Evolutionary conservation across 2,113 vertebrate genomes (phyloP), one percentile per base, ranked within the genome.

Genomic region (Romanogobio albipinnatus): DNA sequence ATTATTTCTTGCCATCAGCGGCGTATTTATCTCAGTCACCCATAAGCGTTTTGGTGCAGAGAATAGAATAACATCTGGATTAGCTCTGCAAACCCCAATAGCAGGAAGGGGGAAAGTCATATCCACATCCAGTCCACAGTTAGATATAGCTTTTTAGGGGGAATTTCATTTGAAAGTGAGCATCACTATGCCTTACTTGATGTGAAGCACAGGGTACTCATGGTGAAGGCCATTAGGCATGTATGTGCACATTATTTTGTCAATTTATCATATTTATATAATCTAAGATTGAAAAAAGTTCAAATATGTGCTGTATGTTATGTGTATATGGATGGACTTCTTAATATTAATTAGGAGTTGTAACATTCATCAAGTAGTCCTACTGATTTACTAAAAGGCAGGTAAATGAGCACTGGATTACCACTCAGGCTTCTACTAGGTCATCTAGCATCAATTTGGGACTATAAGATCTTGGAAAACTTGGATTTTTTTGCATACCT

Each of bases 61-160:
- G 47, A 76, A 26, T 76, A 24, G 47, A 73, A 24, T n/a, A 73
- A 73, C 43, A 47, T 73, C 39, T 73, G 70, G 39, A 73, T 73
- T 47, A 47, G 36, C 70, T 73, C 19, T 73, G 70, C 39, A 47
- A 47, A 71, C 68, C 10, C 22, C 10, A 45, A 73, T 73, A 45
- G 70, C 39, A 45, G 10, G 22, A 45, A 73, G 68, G 36, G 68
- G 39, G 70, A 47, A 71, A 45, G 39, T 73, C 22, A 45, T 47
- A 24, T 73, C 17, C 68, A 45, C 9, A 45, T 71, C 39, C 19
- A n/a, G 39, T 11, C 19, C 19, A 73, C 5, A 11, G 39, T 71
- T 71, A n/a, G 22, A 36, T 36, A 29, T 2, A 33, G 15, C 6
- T 71, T 22, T n/a, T 39, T 70, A 19, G 9, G 33, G 66, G 17